Evolutionary conservation across 2,113 vertebrate genomes (phyloP).

Genomic region (Condylura cristata): DNA sequence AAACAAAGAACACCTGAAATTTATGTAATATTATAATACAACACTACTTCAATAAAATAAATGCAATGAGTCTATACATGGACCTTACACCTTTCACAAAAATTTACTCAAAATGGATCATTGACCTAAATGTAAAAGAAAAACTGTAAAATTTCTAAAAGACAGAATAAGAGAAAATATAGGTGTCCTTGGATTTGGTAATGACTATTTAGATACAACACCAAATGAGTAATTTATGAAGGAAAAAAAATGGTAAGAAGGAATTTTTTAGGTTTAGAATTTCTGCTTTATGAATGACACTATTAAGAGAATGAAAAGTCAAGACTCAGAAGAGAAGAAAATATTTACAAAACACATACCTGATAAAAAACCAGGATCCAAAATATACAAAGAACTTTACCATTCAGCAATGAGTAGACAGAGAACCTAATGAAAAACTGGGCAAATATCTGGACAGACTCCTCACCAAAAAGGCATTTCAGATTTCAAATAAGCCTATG

Average conservation of each 20-base stretch:
- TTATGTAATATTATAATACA: no score
- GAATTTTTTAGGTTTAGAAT: conserved; percentile 11
- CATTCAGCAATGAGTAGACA: conserved; percentile 33
- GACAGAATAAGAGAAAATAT: background rate
- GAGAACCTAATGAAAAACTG: background rate
- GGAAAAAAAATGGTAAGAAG: background rate
- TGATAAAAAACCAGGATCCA: background rate
- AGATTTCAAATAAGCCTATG: background rate
- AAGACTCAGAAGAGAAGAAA: conserved; percentile 32
- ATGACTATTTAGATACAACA: background rate
- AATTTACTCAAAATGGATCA: background rate
- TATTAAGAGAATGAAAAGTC: conserved; percentile 21
- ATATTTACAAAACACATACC: conserved; percentile 8
- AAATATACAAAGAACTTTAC: conserved; percentile 31
- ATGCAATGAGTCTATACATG: background rate
- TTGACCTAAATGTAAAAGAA: background rate
- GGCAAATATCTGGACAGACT: background rate
- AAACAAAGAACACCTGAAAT: no score
- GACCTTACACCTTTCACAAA: background rate
- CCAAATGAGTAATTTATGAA: background rate
- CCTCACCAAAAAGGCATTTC: background rate
- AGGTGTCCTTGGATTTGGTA: background rate
- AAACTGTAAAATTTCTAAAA: conserved; percentile 9
- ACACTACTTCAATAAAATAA: no score
- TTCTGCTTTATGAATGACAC: background rate